Evolutionary conservation across 2,113 vertebrate species (phyloP).

Genomic region (Sylvietta virens): DNA sequence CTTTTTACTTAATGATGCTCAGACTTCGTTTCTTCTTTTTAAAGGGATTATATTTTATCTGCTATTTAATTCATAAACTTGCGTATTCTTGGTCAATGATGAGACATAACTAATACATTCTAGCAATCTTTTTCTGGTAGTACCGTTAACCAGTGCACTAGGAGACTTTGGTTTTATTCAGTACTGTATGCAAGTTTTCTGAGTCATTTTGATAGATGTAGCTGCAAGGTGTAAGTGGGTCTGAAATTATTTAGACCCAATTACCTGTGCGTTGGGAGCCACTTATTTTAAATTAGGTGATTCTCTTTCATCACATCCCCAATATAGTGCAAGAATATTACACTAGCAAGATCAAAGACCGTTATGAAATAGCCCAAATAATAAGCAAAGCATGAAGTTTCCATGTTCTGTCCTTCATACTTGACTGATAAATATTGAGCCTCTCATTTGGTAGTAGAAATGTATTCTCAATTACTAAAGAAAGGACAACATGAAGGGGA

Average conservation of each 20-base stretch:
- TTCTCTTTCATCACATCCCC: constrained; percentile 41
- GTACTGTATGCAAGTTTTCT: neutral
- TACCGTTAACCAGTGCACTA: neutral
- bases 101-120: neutral
- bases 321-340: neutral
- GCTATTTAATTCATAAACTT: neutral
- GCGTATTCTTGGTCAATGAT: neutral
- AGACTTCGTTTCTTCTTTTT: neutral
- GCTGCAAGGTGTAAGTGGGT: neutral
- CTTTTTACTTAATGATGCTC: neutral
- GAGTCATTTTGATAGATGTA: neutral
- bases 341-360: constrained; percentile 25
- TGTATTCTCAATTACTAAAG: neutral
- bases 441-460: neutral
- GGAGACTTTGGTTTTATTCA: constrained; percentile 13
- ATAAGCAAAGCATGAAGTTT: neutral
- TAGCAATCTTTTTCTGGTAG: neutral
- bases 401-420: neutral
- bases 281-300: constrained; percentile 31
- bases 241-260: constrained; percentile 51
- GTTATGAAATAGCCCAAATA: neutral
- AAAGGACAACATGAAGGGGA: neutral
- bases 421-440: neutral
- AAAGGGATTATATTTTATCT: neutral
- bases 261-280: constrained; percentile 6